Conservation (phyloP, 2,113 vertebrate genomes). For the Rhea americana region DNA sequence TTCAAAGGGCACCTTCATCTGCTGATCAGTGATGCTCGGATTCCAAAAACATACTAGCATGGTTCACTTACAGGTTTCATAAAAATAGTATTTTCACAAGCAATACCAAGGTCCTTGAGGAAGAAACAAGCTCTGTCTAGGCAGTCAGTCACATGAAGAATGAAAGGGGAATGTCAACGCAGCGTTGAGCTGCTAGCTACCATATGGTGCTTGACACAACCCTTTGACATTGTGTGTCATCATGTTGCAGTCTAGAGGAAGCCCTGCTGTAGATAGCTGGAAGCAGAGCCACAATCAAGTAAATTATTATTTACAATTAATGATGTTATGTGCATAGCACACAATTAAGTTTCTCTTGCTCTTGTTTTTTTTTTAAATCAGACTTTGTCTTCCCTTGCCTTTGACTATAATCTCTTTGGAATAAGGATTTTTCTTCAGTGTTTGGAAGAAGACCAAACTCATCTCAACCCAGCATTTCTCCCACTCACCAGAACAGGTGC, state of each 20-base stretch:
- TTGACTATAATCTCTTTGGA: not conserved
- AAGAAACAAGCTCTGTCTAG: not conserved
- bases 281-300: conserved; percentile 34
- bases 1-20: not conserved
- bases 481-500: not conserved
- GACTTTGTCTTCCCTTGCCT: not conserved
- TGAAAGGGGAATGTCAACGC: not conserved
- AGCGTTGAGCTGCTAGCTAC: conserved; percentile 25
- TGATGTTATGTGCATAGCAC: not conserved
- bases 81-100: not conserved
- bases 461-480: not conserved
- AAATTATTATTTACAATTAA: not conserved
- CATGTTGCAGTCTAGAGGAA: not conserved
- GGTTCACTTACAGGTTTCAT: not conserved
- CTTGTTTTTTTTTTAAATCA: not conserved
- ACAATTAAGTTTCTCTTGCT: not conserved
- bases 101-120: not conserved
- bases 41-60: not conserved
- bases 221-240: not conserved
- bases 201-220: conserved; percentile 21
- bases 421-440: not conserved
- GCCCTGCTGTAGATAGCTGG: conserved; percentile 6
- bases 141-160: not conserved
- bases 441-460: not conserved
- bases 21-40: not conserved